phyloP scores from a whole-genome alignment of 2,113 vertebrate genomes.

The Glaucomys volans region DNA sequence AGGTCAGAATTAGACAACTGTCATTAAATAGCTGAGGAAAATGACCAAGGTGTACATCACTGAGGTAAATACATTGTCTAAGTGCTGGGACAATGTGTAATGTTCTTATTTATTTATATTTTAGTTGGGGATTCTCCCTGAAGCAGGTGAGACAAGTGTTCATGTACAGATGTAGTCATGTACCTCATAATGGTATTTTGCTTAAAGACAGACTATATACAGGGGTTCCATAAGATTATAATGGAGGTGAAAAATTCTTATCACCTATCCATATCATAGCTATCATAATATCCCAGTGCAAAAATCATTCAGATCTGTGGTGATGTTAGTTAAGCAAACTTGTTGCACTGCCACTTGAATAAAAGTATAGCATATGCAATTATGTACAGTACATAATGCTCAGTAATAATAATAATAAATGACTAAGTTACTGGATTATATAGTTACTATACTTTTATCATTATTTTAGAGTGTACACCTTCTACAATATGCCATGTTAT shows the following conservation, averaged over 20 bases:
- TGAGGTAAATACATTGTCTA: slow-evolving; percentile 25
- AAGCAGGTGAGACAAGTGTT: slow-evolving; percentile 34
- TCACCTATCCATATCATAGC: background rate
- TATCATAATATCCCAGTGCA: background rate
- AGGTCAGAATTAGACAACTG: slow-evolving; percentile 44
- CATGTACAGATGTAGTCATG: background rate
- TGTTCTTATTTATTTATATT: slow-evolving; percentile 10
- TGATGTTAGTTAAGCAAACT: background rate
- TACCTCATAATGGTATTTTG: background rate
- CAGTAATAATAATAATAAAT: background rate
- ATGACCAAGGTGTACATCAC: background rate
- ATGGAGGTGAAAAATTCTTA: background rate
- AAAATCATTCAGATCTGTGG: background rate
- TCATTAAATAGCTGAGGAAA: slow-evolving; percentile 38
- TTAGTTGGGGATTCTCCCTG: background rate
- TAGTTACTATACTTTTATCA: background rate
- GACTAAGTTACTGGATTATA: background rate
- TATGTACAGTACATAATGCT: background rate
- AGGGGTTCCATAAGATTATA: background rate
- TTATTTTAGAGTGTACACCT: background rate
- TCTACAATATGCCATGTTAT: background rate
- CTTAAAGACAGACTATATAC: background rate
- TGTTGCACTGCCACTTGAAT: background rate
- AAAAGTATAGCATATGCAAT: background rate
- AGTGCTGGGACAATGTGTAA: background rate